A percentile compares a stretch with the other conserved stretches of the same genome.
Conservation (phyloP, 1,140 invertebrate genomes). For the Trialeurodes vaporariorum region DNA sequence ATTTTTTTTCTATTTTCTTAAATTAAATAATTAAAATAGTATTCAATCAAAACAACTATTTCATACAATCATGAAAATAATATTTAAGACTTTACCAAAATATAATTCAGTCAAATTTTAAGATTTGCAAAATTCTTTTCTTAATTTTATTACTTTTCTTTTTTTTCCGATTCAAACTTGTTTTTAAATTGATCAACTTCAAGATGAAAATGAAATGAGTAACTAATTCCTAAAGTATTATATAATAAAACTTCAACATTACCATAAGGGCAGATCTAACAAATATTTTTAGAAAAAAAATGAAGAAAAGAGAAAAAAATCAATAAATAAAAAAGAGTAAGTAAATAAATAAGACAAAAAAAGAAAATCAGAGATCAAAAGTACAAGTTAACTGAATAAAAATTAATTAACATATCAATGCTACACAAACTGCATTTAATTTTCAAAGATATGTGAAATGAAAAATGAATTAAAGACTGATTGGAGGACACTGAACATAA, state of each 20-base stretch:
- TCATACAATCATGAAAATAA: constrained; percentile 1
- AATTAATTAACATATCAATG: neutral
- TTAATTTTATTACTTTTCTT: neutral
- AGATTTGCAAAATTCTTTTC: constrained; percentile 1
- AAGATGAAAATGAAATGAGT: neutral
- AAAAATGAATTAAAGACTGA: constrained; percentile 44
- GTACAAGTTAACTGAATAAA: neutral
- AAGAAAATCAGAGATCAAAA: neutral
- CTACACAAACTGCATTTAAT: neutral
- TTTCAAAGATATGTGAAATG: neutral
- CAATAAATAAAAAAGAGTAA: neutral
- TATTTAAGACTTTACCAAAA: constrained; percentile 1
- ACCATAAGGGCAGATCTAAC: neutral
- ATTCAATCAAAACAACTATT: neutral
- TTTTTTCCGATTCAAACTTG: neutral
- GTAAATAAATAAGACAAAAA: neutral
- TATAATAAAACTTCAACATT: neutral
- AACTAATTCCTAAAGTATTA: constrained; percentile 1
- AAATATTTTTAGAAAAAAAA: neutral
- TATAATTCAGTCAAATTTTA: constrained; percentile 1
- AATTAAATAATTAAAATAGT: constrained; percentile 1
- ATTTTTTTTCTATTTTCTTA: neutral
- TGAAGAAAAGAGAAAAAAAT: neutral
- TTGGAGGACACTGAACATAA: constrained; percentile 79
- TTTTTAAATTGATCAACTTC: neutral